Conservation (phyloP, 37 sponge, comb jelly and placozoan species). For the Corticium candelabrum region DNA sequence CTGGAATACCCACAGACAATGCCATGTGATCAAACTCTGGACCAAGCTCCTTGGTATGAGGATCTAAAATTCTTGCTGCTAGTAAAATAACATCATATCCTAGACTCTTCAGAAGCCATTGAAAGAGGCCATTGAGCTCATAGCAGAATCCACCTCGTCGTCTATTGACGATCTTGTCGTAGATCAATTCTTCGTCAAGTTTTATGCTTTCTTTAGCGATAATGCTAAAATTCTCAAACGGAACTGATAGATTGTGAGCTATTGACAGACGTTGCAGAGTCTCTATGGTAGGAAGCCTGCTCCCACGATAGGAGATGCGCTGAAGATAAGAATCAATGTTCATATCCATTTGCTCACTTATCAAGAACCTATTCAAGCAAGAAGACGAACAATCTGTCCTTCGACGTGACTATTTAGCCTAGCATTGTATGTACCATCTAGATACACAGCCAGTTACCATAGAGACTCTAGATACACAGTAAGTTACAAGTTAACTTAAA, state of each 20-base stretch:
- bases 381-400: no score
- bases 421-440: no score
- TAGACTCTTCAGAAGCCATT: background rate
- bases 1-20: background rate
- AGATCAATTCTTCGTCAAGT: background rate
- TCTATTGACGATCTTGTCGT: background rate
- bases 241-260: background rate
- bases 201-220: background rate
- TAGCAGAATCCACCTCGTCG: constrained; percentile 1
- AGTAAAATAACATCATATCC: background rate
- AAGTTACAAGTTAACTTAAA: no score
- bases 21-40: background rate
- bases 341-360: no score
- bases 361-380: no score
- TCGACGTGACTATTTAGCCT: no score
- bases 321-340: no score
- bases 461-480: no score
- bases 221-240: background rate
- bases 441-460: no score
- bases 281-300: background rate
- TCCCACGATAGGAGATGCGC: no score
- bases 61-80: background rate
- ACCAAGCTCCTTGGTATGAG: background rate
- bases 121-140: background rate
- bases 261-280: background rate